Evolutionary conservation across 2,113 vertebrate genomes (phyloP).

Genomic region (Hydropotes inermis): DNA sequence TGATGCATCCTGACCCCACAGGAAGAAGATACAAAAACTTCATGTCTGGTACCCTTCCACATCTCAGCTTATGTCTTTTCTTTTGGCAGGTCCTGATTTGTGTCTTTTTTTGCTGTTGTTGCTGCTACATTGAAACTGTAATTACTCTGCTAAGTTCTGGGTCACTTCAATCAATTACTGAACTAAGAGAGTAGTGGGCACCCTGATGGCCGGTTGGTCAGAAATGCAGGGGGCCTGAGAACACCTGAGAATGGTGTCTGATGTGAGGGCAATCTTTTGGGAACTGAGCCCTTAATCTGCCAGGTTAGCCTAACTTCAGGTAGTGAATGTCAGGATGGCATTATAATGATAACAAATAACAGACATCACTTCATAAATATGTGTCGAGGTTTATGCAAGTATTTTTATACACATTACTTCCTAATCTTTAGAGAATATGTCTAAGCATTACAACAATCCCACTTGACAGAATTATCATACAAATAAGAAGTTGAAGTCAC

Average conservation of each 20-base stretch:
- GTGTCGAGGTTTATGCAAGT: not conserved
- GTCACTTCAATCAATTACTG: not conserved
- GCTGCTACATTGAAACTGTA: not conserved
- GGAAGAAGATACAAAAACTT: not conserved
- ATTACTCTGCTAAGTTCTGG: not conserved
- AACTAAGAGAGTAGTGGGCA: not conserved
- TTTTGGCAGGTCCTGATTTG: not conserved
- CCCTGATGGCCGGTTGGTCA: not conserved
- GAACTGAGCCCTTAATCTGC: not conserved
- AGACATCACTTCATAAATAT: not conserved
- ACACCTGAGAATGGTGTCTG: not conserved
- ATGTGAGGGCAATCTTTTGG: not conserved
- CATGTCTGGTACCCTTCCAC: not conserved
- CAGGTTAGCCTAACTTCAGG: not conserved
- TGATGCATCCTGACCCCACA: not conserved
- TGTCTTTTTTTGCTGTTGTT: not conserved
- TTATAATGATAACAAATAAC: not conserved
- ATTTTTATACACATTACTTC: not conserved
- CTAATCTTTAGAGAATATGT: conserved; percentile 10
- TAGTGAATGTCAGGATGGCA: not conserved
- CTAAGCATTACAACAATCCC: not conserved
- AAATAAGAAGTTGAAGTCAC: not conserved
- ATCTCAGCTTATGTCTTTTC: not conserved
- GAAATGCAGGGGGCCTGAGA: not conserved
- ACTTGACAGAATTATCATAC: not conserved